Base-by-base conservation (phyloP, 2,888 invertebrate genomes). In the Protonemura montana region DNA sequence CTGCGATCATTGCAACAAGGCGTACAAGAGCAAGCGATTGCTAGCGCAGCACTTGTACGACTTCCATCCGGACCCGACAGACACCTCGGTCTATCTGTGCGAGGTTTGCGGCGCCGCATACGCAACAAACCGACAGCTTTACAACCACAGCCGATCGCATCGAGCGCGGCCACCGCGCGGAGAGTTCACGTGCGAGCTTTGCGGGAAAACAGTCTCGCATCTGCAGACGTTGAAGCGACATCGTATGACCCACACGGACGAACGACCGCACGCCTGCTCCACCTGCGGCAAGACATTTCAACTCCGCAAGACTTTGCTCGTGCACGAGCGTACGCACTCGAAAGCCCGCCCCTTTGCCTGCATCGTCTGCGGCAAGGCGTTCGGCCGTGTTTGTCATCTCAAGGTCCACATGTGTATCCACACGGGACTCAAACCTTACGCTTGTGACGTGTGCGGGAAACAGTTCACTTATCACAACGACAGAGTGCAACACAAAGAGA, bases 371-470 rank as follows among this genome's bases (percentile, higher is more conserved):
- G 59, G 77, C 29, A 85, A 86, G 35, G 42, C 59, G 27, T 93
- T 93, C 89, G 92, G 92, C 2, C 93, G 93, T 88, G 90, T 90
- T 87, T 90, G 93, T 28, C 94, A 94, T 89, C 89, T 94, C n/a
- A 92, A 91, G 85, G 93, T 91, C 87, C 94, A 94, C 89, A 88
- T 76, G 84, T 25, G 84, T 0, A 76, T 76, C 21, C 84, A 84
- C 76, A 84, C 29, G 21, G 84, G 84, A 10, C 27, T 76, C 16
- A 84, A 76, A 21, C 84, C 84, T 3, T 59, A 84, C 29, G 76
- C 27, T 0, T 84, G 84, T 25, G 84, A 84, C 27, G n/a, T 84
- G 21, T 84, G 84, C 29, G 59, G 21, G 16, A 21, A 59, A 21
- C 59, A 59, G 59, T 59, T 59, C 21, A 21, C 21, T 3, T 59